phyloP scores from a whole-genome alignment of 1,140 invertebrate species.

The Zaprionus taronus region DNA sequence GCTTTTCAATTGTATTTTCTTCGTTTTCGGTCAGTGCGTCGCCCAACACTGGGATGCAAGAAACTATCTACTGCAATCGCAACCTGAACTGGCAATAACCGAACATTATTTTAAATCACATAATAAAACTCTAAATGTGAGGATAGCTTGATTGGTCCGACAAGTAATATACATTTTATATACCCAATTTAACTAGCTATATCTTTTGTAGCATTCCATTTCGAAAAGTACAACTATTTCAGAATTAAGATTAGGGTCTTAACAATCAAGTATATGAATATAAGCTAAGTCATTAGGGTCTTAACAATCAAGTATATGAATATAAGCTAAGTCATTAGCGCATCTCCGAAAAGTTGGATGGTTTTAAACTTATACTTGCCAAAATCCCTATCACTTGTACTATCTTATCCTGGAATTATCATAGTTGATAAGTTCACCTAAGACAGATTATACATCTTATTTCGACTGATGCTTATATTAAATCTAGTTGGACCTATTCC shows the following conservation, averaged over 20 bases:
- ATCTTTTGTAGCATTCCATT: conserved; percentile 1
- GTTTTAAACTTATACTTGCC: neutral
- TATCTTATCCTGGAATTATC: conserved; percentile 34
- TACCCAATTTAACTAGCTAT: conserved; percentile 8
- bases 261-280: no score
- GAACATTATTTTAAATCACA: conserved; percentile 21
- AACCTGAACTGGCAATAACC: conserved; percentile 30
- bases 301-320: no score
- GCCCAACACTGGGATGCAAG: conserved; percentile 91
- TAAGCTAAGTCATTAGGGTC: neutral
- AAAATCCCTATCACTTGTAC: neutral
- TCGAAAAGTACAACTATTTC: neutral
- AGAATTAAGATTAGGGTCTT: neutral
- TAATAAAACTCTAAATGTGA: neutral
- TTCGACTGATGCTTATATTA: neutral
- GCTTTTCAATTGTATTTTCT: conserved; percentile 78
- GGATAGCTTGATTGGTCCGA: neutral
- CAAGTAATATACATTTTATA: conserved; percentile 14
- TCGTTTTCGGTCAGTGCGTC: conserved; percentile 90
- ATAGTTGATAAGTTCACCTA: conserved; percentile 26
- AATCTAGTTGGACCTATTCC: conserved; percentile 19
- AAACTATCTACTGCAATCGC: conserved; percentile 87
- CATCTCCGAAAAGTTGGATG: neutral
- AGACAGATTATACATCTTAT: neutral
- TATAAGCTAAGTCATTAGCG: neutral